Conservation (phyloP, 2,113 vertebrate genomes). For the Grammomys surdaster region DNA sequence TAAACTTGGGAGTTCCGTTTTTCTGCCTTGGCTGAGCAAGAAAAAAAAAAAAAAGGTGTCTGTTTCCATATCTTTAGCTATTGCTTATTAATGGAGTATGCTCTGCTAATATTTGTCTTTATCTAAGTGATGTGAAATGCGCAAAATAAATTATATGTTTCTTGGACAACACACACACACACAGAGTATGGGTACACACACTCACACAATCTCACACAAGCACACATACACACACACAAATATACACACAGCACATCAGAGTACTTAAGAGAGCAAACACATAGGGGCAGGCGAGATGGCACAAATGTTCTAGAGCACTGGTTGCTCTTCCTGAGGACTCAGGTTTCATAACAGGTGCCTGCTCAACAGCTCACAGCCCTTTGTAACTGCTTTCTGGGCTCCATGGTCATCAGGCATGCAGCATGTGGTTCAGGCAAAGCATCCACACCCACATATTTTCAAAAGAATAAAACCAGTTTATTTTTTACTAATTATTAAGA, state of each 20-base stretch:
- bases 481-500: conserved; percentile 27
- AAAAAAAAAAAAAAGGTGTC: not conserved
- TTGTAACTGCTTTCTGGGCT: too few species aligned
- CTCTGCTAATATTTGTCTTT: not conserved
- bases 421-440: too few species aligned
- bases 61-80: not conserved
- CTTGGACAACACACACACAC: not conserved
- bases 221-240: not conserved
- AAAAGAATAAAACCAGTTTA: not conserved
- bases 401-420: too few species aligned
- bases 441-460: not conserved
- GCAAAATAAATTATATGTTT: not conserved
- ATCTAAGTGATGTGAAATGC: conserved; percentile 4
- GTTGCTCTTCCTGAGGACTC: not conserved
- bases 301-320: too few species aligned
- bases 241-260: not conserved
- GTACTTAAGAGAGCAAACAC: not conserved
- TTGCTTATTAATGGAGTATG: not conserved
- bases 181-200: too few species aligned
- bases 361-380: not conserved
- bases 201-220: not conserved
- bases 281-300: not conserved
- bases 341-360: not conserved
- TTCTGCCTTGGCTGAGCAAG: conserved; percentile 46
- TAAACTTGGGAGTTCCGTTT: conserved; percentile 50